Evolutionary conservation across 2,888 invertebrate species (phyloP).

Genomic region (Nematopogon swammerdamellus): DNA sequence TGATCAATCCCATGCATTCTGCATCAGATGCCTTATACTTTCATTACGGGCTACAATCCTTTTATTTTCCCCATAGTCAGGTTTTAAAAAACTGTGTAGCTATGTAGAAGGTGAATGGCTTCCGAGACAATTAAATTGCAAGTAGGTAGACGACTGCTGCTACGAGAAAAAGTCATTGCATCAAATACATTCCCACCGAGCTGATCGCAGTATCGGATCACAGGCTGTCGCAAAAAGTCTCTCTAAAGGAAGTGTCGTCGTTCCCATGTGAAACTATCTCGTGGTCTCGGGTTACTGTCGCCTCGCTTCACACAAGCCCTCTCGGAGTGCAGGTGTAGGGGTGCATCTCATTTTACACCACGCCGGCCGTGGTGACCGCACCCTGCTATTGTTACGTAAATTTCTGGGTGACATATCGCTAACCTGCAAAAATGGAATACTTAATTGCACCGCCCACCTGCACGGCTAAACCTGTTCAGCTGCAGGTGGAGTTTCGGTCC

Average conservation of each 20-base stretch:
- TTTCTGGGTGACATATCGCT: not conserved
- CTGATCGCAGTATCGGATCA: not conserved
- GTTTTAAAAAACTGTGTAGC: no score
- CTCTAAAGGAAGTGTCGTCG: not conserved
- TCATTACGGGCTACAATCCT: no score
- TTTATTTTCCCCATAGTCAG: no score
- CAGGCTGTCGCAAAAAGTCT: not conserved
- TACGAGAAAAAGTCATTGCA: not conserved
- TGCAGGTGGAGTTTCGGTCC: no score
- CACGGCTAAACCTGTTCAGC: no score
- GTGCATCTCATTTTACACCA: slow-evolving; percentile 9
- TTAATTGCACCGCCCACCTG: not conserved
- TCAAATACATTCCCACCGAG: not conserved
- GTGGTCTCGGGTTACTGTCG: not conserved
- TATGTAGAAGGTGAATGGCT: no score
- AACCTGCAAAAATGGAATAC: no score
- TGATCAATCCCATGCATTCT: no score
- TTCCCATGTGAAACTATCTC: slow-evolving; percentile 5
- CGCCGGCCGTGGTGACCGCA: not conserved
- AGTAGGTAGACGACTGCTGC: no score
- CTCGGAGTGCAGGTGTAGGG: slow-evolving; percentile 5
- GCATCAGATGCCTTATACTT: no score
- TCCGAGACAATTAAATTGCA: no score
- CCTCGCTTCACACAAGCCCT: not conserved
- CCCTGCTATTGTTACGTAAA: not conserved